Evolutionary conservation across 37 sponge, comb jelly and placozoan genomes (phyloP), one percentile per base, ranked within the genome.

Genomic region (Beroe forskalii): DNA sequence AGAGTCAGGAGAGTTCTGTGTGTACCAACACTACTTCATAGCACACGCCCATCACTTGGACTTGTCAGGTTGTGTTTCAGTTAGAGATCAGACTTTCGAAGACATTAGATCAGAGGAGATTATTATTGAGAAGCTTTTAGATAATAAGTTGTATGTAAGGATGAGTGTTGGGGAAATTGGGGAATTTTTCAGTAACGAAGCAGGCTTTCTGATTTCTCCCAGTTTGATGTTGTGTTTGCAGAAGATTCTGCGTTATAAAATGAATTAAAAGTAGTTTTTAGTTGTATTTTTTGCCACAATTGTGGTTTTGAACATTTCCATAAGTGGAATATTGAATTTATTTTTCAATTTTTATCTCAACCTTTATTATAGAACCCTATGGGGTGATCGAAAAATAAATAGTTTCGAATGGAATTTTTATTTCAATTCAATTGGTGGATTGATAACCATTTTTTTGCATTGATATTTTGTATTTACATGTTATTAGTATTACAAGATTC

Each of bases 1-100:
- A 25, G 86, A 80, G 42, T 80, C 86, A 80, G 86, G 86, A 4
- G 86, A 80, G 31, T 80, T 80, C 40, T 80, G 86, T 80, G 42
- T 48, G 3, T 80, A 38, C 42, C 86, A 80, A 3, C 28, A 80
- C 30, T 44, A 44, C 31, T 80, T 35, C 48, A 42, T 80, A 6
- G 28, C 42, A 6, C 24, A 43, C 2, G 42, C 86, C 19, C 8
- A 69, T 32, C 17, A 33, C 33, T 36, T 35, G 27, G 72, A 69
- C 38, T 36, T 36, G 35, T 36, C 38, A 2, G 38, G 32, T 1
- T 36, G 36, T 69, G 17, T 33, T 17, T 20, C 35, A 1, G 19
- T 69, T 35, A 33, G 19, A 14, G 33, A 27, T 32, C 6, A 2
- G 14, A 69, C 9, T 35, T 69, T 9, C 19, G 0, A 36, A 33